Conservation (phyloP, 2,113 vertebrate species). For the Brachyhypopomus occidentalis region DNA sequence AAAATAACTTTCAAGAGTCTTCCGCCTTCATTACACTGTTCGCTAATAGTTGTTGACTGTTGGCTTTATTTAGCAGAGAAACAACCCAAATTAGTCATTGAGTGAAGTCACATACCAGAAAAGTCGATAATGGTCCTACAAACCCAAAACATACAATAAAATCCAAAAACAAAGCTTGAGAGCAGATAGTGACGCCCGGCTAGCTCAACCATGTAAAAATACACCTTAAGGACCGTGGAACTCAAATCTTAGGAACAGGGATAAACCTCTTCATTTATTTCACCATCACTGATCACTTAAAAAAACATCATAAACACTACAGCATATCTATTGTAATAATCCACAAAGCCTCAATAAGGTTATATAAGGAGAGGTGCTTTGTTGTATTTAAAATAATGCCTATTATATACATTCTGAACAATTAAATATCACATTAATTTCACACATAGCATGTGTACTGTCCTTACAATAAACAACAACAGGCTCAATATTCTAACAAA, state of each 20-base stretch:
- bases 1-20: constrained; percentile 14
- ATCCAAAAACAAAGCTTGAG: background rate
- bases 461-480: too few species aligned
- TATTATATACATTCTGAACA: background rate
- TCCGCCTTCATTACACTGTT: background rate
- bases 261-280: background rate
- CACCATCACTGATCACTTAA: too few species aligned
- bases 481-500: too few species aligned
- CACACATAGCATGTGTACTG: background rate
- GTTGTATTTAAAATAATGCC: background rate
- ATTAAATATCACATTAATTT: background rate
- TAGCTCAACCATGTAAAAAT: too few species aligned
- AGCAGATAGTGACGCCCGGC: background rate
- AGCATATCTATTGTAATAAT: background rate
- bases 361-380: background rate
- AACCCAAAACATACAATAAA: background rate
- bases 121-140: background rate
- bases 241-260: background rate
- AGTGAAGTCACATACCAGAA: background rate
- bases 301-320: background rate
- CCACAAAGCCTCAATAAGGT: background rate
- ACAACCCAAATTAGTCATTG: background rate
- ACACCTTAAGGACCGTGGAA: too few species aligned
- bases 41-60: background rate
- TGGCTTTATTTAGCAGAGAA: constrained; percentile 14